phyloP scores from a whole-genome alignment of 1,140 invertebrate species.

The Schlechtendalia chinensis region DNA sequence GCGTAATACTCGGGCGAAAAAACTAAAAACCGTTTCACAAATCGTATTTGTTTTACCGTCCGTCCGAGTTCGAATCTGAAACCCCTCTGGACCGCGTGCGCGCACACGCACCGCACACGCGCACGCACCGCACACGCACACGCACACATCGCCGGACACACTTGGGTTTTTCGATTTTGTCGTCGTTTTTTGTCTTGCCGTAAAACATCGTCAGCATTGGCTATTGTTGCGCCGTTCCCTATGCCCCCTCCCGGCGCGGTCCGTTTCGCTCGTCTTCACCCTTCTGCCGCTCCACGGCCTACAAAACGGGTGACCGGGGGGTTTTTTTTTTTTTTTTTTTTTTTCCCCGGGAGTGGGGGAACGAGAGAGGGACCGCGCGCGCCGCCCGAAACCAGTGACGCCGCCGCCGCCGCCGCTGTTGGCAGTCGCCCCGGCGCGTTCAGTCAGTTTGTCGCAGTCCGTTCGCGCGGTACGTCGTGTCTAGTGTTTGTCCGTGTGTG shows the following conservation, averaged over 20 bases:
- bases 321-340: constrained; percentile 19
- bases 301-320: constrained; percentile 28
- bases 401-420: not conserved
- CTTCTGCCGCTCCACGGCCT: not conserved
- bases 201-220: constrained; percentile 28
- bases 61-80: not conserved
- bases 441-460: constrained; percentile 37
- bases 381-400: constrained; percentile 38
- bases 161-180: not conserved
- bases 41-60: not conserved
- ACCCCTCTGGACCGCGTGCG: not conserved
- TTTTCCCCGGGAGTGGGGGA: too few species aligned
- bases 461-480: not conserved
- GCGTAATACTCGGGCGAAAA: too few species aligned
- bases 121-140: not conserved
- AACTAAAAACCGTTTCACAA: not conserved
- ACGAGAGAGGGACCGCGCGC: constrained; percentile 16
- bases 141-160: not conserved
- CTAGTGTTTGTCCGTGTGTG: too few species aligned
- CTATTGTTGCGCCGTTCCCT: not conserved
- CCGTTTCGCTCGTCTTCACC: constrained; percentile 30
- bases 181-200: not conserved
- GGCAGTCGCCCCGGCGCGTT: not conserved
- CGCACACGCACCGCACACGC: not conserved
- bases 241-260: not conserved